A percentile compares a stretch with the other conserved stretches of the same genome.
Evolutionary conservation across 2,113 vertebrate genomes (phyloP).

Genomic region (Trematomus loennbergii): DNA sequence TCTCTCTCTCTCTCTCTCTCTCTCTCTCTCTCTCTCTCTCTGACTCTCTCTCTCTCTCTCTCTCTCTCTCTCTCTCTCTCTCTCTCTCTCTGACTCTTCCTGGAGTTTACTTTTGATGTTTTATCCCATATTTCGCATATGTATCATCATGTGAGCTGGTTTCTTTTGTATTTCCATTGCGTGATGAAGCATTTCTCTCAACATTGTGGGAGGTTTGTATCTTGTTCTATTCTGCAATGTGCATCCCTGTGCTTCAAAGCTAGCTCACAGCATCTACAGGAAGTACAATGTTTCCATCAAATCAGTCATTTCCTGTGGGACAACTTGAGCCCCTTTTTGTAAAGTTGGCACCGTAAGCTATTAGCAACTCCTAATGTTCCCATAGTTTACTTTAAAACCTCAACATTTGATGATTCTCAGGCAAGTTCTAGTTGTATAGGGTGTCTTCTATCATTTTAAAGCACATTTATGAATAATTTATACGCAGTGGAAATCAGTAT

Average conservation of each 20-base stretch:
- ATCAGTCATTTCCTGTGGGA: constrained; percentile 7
- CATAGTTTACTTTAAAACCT: no score
- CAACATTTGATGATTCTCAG: not conserved
- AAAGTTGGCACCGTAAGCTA: not conserved
- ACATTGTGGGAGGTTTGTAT: constrained; percentile 15
- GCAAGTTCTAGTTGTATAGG: not conserved
- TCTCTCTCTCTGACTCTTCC: not conserved
- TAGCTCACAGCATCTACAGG: constrained; percentile 10
- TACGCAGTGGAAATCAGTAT: no score
- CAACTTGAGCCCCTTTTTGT: not conserved
- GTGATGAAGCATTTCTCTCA: not conserved
- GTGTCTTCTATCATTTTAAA: no score
- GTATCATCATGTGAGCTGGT: constrained; percentile 3
- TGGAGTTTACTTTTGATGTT: constrained; percentile 50
- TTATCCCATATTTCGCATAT: constrained; percentile 38
- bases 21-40: not conserved
- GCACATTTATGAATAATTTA: no score
- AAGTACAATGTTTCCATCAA: not conserved
- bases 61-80: not conserved
- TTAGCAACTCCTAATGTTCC: not conserved
- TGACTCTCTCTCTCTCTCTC: not conserved
- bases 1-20: not conserved
- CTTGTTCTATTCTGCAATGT: constrained; percentile 1
- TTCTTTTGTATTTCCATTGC: constrained; percentile 19
- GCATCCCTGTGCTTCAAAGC: constrained; percentile 1